Evolutionary conservation across 2,888 invertebrate genomes (phyloP), one percentile per base, ranked within the genome.

Genomic region (Peribatodes rhomboidaria): DNA sequence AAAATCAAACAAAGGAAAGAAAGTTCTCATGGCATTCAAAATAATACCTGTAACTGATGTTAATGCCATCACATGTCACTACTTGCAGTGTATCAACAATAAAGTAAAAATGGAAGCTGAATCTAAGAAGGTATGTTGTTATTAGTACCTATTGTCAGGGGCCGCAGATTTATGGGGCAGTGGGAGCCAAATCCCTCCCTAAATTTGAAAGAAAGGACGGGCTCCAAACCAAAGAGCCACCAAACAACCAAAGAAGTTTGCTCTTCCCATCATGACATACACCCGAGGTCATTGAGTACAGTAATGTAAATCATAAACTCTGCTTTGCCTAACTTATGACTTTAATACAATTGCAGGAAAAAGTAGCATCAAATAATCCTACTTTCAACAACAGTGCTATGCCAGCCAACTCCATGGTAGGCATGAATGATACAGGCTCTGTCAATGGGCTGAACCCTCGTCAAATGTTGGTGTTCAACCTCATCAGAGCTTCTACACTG

Each of bases 61-160:
- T 0, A 94, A 94, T 80, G 87, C 85, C 13, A 92, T 94, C n/a
- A 93, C 92, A 79, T 93, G 90, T 78, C 94, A 94, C 72, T 94
- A 94, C 71, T 77, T 94, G 39, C 93, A 92, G 61, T 93, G 93
- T 68, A 92, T 94, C 50, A 86, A 91, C 71, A 93, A 92, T 73
- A 93, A 88, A 74, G 83, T 93, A 0, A 92, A 92, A 80, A 90
- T 94, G 90, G 92, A 94, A 77, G 88, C 88, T 2, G 88, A 91
- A 65, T 89, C 90, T 13, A 93, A 92, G 69, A 93, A 93, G 87
- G 94, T 93, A 39, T 14, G 33, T 20, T 37, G 35, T 11, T 35
- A n/a, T n/a, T n/a, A n/a, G n/a, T n/a, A n/a, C n/a, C n/a, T n/a
- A n/a, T n/a, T n/a, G n/a, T n/a, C n/a, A n/a, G n/a, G n/a, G n/a